phyloP scores from a whole-genome alignment of 2,797 vertebrate species.

The Psittacula derbiana region DNA sequence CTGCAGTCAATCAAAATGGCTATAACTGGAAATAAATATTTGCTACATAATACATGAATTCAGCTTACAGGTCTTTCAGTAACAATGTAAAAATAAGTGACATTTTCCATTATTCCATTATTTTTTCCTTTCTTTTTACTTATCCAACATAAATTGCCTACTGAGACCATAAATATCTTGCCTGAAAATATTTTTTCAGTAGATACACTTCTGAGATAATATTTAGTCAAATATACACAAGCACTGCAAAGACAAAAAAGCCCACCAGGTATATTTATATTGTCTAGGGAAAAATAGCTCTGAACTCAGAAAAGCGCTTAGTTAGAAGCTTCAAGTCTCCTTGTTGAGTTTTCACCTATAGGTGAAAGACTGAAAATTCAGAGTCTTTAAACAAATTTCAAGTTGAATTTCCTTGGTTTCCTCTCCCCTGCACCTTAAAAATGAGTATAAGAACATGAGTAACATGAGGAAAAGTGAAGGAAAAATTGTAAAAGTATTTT shows the following conservation, averaged over 20 bases:
- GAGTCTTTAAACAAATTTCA: background rate
- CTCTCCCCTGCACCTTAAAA: background rate
- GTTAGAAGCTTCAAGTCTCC: background rate
- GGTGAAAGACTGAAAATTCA: background rate
- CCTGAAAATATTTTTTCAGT: background rate
- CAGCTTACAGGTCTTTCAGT: background rate
- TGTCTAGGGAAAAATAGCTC: background rate
- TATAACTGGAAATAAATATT: background rate
- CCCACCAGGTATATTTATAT: background rate
- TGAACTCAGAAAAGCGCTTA: background rate
- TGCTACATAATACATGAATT: background rate
- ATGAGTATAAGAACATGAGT: background rate
- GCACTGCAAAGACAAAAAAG: background rate
- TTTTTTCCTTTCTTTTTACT: background rate
- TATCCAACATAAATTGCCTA: background rate
- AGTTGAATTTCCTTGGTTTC: background rate
- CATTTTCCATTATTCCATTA: background rate
- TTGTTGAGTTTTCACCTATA: background rate
- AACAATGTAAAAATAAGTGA: background rate
- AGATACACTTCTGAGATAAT: background rate
- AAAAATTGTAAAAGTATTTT: background rate
- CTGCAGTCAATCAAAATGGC: background rate
- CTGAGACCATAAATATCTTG: background rate
- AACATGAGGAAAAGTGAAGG: background rate
- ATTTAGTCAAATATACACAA: background rate